Evolutionary conservation across 2,888 invertebrate genomes (phyloP).

Genomic region (Nomada lathburiana): DNA sequence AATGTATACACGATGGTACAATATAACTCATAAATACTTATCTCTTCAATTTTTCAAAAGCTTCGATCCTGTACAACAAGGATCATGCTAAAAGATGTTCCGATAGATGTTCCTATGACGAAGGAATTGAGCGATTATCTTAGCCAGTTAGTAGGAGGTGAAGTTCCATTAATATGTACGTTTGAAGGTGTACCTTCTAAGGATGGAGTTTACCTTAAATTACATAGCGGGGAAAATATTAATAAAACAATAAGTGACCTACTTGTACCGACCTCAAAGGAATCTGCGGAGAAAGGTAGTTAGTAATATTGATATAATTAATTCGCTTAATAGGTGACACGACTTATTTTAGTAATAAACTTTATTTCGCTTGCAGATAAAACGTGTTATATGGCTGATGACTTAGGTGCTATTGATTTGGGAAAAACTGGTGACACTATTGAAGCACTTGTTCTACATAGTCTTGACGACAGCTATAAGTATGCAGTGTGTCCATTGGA

Average conservation of each 20-base stretch:
- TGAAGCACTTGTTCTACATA: constrained; percentile 57
- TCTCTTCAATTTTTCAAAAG: constrained; percentile 47
- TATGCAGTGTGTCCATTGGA: constrained; percentile 70
- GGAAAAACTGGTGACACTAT: constrained; percentile 71
- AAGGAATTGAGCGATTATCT: constrained; percentile 73
- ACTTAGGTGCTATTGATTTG: constrained; percentile 67
- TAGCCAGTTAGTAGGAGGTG: constrained; percentile 64
- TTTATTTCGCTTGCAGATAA: constrained; percentile 54
- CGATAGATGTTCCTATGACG: constrained; percentile 72
- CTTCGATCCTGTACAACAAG: constrained; percentile 64
- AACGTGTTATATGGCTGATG: constrained; percentile 65
- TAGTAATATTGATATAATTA: background rate
- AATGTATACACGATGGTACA: background rate
- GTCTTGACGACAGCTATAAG: constrained; percentile 33
- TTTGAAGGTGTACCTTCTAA: constrained; percentile 68
- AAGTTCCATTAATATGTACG: constrained; percentile 69
- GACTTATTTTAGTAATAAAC: constrained; percentile 11
- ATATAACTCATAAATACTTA: constrained; percentile 11
- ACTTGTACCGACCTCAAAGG: constrained; percentile 74
- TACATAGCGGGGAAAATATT: constrained; percentile 66
- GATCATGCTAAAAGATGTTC: constrained; percentile 74
- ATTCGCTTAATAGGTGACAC: background rate
- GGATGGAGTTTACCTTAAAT: constrained; percentile 73
- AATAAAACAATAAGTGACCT: constrained; percentile 73
- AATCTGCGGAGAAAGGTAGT: constrained; percentile 63